Evolutionary conservation across 1,140 invertebrate genomes (phyloP), one percentile per base, ranked within the genome.

Genomic region (Hormaphis cornu): DNA sequence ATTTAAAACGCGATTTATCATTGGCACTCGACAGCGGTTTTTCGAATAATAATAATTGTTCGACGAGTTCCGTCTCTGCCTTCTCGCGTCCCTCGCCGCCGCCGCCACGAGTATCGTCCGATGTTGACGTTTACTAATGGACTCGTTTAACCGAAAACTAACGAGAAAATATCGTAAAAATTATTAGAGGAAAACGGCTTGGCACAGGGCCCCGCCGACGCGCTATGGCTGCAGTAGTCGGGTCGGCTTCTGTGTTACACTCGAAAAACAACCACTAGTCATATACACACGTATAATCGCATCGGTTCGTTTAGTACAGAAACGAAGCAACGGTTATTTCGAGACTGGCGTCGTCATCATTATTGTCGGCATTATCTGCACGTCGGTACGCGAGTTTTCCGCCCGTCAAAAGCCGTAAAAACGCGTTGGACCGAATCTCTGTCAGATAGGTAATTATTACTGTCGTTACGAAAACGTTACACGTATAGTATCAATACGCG

Each of bases 121-220:
- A 18, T 20, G 61, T 33, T 66, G 61, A 66, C 61, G 44, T 66
- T 66, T 66, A 66, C 61, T 66, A 66, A 66, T 66, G 61, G 44
- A 66, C 44, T 66, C 44, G 61, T 66, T 66, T 66, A 66, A 66
- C 61, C 42, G 24, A 66, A 66, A 66, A 66, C 61, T 66, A 66
- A 66, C 61, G 33, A 66, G 61, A 66, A 66, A 66, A 66, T 33
- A 33, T 66, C n/a, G n/a, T n/a, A n/a, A n/a, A n/a, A n/a, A n/a
- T n/a, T n/a, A n/a, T n/a, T n/a, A 33, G 50, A 66, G 28, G 42
- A 66, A 66, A 66, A 66, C 61, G 12, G 50, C 44, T 66, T 48
- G 61, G 61, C 61, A 46, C 24, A 20, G 12, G n/a, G 30, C 44
- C 42, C 35, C 0, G 28, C 22, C 18, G 14, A 30, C 26, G 14